Evolutionary conservation across 1,140 invertebrate species (phyloP).

Genomic region (Zelostemma sp.): DNA sequence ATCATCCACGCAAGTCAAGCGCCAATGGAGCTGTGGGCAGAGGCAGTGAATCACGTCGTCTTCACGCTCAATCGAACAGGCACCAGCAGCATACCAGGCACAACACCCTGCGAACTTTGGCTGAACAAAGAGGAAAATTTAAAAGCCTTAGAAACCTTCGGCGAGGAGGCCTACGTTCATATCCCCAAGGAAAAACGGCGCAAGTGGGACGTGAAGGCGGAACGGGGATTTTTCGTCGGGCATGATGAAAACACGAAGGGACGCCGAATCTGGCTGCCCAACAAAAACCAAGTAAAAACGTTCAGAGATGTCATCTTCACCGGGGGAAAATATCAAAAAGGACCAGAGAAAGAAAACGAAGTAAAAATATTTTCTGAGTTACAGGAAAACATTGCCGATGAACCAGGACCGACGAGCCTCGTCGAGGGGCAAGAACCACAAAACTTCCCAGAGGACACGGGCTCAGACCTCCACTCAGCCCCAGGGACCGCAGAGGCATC

Average conservation of each 20-base stretch:
- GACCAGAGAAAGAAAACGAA: too few relatives aligned
- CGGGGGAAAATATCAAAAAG: too few relatives aligned
- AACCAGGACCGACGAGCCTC: too few relatives aligned
- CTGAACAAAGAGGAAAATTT: constrained; percentile 44
- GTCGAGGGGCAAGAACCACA: too few relatives aligned
- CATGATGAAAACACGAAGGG: constrained; percentile 24
- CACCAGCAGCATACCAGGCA: constrained; percentile 26
- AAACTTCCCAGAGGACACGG: too few relatives aligned
- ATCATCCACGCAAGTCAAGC: constrained; percentile 41
- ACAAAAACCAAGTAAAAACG: constrained; percentile 6
- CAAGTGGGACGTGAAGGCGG: constrained; percentile 46
- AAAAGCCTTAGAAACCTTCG: constrained; percentile 57
- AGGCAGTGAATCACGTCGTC: constrained; percentile 50
- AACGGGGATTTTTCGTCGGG: constrained; percentile 36
- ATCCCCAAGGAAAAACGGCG: constrained; percentile 53
- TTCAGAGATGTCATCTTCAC: constrained; percentile 7
- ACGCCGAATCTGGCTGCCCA: constrained; percentile 15
- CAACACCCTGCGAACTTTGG: constrained; percentile 49
- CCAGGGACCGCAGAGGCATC: too few relatives aligned
- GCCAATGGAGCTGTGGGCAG: constrained; percentile 53
- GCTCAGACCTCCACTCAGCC: too few relatives aligned
- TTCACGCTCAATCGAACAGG: constrained; percentile 51
- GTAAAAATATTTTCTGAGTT: too few relatives aligned
- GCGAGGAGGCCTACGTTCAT: constrained; percentile 47
- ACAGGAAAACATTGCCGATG: too few relatives aligned